Percentiles rank a stretch among this genome's conserved stretches.
Evolutionary conservation across 2,888 invertebrate species (phyloP).

Genomic region (Tinea trinotella): DNA sequence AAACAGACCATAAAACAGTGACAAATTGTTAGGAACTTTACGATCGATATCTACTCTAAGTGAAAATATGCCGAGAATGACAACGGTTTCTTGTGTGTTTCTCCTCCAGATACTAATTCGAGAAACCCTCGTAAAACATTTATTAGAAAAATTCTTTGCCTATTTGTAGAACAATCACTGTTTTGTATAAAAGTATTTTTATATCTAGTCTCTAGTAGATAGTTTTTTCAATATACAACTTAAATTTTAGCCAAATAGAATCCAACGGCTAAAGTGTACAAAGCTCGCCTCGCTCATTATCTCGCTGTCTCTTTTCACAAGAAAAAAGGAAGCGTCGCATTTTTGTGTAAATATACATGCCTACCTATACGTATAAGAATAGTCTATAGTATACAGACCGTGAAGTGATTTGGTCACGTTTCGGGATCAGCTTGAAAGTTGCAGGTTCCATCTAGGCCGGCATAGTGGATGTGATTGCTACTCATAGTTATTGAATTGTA

Average conservation of each 20-base stretch:
- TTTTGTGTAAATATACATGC: background rate
- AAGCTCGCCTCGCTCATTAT: background rate
- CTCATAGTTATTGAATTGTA: no score
- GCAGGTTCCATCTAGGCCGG: no score
- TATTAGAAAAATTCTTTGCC: conserved; percentile 29
- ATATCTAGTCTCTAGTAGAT: background rate
- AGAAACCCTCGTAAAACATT: conserved; percentile 28
- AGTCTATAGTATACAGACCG: no score
- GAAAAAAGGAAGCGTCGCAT: background rate
- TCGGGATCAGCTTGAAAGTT: no score
- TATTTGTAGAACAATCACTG: conserved; percentile 2
- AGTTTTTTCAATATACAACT: background rate
- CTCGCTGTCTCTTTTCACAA: background rate
- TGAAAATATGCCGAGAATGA: background rate
- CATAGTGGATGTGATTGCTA: no score
- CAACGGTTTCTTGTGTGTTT: background rate
- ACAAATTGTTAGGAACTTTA: background rate
- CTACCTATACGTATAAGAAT: no score
- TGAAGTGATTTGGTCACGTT: no score
- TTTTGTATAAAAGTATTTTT: background rate
- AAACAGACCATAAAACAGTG: background rate
- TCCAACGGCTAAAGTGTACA: background rate
- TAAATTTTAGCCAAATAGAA: background rate
- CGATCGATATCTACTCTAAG: background rate
- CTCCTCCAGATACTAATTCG: background rate